Conservation (phyloP, 2,797 vertebrate genomes). For the Sphenodon punctatus region DNA sequence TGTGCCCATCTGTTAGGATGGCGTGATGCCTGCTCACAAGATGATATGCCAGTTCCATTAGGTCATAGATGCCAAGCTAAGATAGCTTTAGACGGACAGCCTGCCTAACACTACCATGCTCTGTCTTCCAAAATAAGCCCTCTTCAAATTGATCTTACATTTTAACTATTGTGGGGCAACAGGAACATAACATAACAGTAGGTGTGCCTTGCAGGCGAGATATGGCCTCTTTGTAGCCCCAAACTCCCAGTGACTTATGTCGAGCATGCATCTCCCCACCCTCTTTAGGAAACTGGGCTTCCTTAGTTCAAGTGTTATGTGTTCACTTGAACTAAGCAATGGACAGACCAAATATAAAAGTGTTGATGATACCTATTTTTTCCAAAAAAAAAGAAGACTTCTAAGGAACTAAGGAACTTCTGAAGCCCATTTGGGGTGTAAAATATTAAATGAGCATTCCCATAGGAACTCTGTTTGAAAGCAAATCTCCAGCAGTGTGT, state of each 20-base stretch:
- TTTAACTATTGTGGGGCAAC: not conserved
- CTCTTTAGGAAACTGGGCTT: too few species aligned
- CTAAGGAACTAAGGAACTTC: constrained; percentile 29
- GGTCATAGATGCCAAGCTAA: constrained; percentile 74
- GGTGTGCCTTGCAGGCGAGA: too few species aligned
- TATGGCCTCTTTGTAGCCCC: too few species aligned
- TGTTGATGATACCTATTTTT: not conserved
- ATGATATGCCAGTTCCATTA: constrained; percentile 71
- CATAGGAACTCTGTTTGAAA: constrained; percentile 52
- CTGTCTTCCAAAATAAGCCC: constrained; percentile 42
- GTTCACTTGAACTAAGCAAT: too few species aligned
- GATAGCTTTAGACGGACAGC: constrained; percentile 74
- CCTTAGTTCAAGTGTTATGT: too few species aligned
- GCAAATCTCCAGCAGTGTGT: constrained; percentile 59
- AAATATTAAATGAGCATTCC: constrained; percentile 47
- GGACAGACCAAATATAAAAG: not conserved
- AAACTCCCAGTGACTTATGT: too few species aligned
- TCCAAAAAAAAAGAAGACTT: constrained; percentile 20
- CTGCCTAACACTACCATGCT: constrained; percentile 64
- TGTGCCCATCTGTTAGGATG: constrained; percentile 78
- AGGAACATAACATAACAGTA: not conserved
- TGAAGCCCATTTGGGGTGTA: constrained; percentile 40
- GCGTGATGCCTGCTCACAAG: constrained; percentile 72
- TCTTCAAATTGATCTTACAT: rapidly evolving
- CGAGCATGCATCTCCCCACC: too few species aligned